Conservation (phyloP, 2,888 invertebrate species). For the Agonopterix subpropinquella region DNA sequence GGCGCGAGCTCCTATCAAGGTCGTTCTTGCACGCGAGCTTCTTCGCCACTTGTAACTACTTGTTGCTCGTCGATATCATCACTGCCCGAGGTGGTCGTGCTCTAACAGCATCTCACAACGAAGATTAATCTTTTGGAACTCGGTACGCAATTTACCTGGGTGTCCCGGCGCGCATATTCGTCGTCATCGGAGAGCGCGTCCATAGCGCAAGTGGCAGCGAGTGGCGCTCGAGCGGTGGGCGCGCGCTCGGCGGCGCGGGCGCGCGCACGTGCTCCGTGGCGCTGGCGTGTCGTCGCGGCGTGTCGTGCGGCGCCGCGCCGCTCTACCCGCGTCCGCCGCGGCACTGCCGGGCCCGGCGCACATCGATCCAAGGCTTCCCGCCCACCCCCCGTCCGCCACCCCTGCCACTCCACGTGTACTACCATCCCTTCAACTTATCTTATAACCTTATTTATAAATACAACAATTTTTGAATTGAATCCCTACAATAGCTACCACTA, state of each 20-base stretch:
- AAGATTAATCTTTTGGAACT: too few species aligned
- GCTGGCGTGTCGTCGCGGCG: conserved; percentile 46
- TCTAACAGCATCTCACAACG: background rate
- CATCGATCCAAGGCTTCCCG: conserved; percentile 49
- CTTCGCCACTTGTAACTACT: conserved; percentile 42
- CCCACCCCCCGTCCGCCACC: conserved; percentile 26
- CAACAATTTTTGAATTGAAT: background rate
- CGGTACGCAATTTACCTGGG: conserved; percentile 46
- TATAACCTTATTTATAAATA: conserved; percentile 8
- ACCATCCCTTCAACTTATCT: conserved; percentile 26
- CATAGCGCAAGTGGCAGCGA: conserved; percentile 46
- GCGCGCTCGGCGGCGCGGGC: conserved; percentile 54
- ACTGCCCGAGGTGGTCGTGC: conserved; percentile 21
- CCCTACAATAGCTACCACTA: background rate
- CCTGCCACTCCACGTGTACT: conserved; percentile 38
- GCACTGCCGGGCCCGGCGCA: conserved; percentile 47
- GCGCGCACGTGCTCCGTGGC: conserved; percentile 59
- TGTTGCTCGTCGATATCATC: conserved; percentile 42
- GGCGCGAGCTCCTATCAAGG: conserved; percentile 49
- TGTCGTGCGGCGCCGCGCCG: conserved; percentile 61
- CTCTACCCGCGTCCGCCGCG: conserved; percentile 67
- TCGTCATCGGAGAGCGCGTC: conserved; percentile 73
- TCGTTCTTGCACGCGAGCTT: conserved; percentile 54
- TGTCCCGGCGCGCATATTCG: conserved; percentile 62
- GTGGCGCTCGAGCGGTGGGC: conserved; percentile 28